Evolutionary conservation across 2,797 vertebrate species (phyloP).

Genomic region (Dryobates pubescens): DNA sequence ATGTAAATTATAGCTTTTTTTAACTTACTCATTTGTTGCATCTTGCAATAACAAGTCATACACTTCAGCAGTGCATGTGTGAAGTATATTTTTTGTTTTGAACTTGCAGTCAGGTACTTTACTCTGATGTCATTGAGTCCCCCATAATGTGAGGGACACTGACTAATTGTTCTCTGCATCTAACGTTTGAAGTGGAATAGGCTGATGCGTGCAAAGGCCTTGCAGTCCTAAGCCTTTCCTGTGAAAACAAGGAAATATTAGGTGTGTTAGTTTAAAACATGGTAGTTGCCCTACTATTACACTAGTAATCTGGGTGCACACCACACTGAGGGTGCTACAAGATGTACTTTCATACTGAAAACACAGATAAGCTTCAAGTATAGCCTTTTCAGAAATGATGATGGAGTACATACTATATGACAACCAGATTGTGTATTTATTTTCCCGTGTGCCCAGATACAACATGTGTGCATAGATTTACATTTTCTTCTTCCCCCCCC

Average conservation of each 20-base stretch:
- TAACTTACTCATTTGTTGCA: not conserved
- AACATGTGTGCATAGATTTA: not conserved
- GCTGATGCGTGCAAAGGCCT: not conserved
- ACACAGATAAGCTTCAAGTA: not conserved
- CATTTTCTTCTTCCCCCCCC: not conserved
- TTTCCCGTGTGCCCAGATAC: not conserved
- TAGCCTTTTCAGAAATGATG: not conserved
- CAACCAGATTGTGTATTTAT: not conserved
- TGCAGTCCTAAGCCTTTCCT: not conserved
- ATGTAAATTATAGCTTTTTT: not conserved
- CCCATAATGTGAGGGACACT: not conserved
- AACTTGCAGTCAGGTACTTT: not conserved
- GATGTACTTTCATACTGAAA: not conserved
- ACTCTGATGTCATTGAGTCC: not conserved
- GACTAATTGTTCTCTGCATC: not conserved
- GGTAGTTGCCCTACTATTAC: fast-evolving
- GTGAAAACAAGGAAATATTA: not conserved
- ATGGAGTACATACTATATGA: not conserved
- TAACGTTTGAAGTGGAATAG: not conserved
- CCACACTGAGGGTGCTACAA: not conserved
- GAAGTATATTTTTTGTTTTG: not conserved
- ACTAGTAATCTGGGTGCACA: not conserved
- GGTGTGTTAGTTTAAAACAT: not conserved
- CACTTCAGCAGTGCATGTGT: not conserved
- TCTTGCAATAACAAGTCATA: not conserved